Conservation (phyloP, 2,113 vertebrate genomes). For the Chaetops frenatus region DNA sequence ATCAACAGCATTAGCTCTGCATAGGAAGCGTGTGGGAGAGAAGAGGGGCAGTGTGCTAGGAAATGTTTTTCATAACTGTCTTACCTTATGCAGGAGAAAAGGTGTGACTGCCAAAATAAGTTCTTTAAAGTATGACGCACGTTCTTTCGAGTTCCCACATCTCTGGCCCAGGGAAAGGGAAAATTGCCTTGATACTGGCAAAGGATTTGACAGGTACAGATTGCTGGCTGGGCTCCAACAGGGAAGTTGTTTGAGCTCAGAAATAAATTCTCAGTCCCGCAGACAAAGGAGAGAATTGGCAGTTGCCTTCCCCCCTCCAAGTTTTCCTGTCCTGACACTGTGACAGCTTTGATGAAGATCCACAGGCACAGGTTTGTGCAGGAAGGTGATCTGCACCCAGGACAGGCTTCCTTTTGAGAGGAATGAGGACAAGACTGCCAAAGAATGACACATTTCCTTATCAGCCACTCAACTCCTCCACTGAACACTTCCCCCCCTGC, state of each 20-base stretch:
- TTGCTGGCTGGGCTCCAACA: not conserved
- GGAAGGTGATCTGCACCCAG: not conserved
- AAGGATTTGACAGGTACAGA: not conserved
- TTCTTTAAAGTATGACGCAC: not conserved
- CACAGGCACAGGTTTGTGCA: not conserved
- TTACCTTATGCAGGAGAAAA: not conserved
- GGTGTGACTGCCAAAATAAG: not conserved
- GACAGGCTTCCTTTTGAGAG: not conserved
- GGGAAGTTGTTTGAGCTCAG: not conserved
- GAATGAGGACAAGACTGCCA: rapidly evolving
- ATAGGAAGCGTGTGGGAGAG: not conserved
- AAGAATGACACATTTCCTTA: rapidly evolving
- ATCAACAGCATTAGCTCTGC: not conserved
- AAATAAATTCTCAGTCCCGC: not conserved
- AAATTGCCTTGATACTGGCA: not conserved
- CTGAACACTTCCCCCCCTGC: not conserved
- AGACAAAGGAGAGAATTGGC: not conserved
- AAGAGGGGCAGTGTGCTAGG: not conserved
- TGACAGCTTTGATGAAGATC: not conserved
- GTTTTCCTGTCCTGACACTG: not conserved
- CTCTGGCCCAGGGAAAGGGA: not conserved
- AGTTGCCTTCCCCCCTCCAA: rapidly evolving
- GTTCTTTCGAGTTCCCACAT: not conserved
- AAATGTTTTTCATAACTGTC: not conserved
- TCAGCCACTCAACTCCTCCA: not conserved